These are phyloP conservation scores for Procambarus clarkii DNA, from an alignment of 1,140 invertebrate species.

Conservation along the genomic window DNA sequence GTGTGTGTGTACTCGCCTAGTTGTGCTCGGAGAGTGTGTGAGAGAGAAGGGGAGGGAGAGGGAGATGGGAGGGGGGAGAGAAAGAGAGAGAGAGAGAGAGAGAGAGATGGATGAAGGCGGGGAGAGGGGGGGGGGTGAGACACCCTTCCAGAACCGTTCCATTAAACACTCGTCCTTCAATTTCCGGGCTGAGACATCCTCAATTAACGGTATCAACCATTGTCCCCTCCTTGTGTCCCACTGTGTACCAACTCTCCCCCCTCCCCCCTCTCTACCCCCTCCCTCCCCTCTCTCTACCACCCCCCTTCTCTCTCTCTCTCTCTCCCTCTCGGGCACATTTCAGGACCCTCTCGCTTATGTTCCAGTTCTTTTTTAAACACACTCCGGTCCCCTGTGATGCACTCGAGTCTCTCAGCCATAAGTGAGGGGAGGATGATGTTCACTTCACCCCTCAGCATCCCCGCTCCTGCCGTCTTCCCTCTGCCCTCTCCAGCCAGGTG, in stretches of 20 bases:
- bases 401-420: no score
- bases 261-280: background rate
- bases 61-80: background rate
- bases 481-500: no score
- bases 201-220: conserved; percentile 23
- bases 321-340: no score
- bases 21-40: no score
- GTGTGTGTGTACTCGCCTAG: no score
- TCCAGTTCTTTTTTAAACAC: no score
- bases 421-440: no score
- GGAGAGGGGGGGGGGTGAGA: background rate
- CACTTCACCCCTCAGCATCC: no score
- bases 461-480: no score
- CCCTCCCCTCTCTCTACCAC: background rate
- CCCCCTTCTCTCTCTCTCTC: background rate
- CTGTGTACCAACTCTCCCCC: background rate
- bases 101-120: background rate
- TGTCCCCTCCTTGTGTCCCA: background rate
- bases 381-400: no score
- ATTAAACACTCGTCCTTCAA: conserved; percentile 40
- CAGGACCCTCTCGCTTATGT: no score
- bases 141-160: conserved; percentile 9
- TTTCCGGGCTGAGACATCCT: conserved; percentile 40
- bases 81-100: background rate
- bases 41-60: background rate